phyloP scores from a whole-genome alignment of 2,113 vertebrate species.

The Climacteris rufus region DNA sequence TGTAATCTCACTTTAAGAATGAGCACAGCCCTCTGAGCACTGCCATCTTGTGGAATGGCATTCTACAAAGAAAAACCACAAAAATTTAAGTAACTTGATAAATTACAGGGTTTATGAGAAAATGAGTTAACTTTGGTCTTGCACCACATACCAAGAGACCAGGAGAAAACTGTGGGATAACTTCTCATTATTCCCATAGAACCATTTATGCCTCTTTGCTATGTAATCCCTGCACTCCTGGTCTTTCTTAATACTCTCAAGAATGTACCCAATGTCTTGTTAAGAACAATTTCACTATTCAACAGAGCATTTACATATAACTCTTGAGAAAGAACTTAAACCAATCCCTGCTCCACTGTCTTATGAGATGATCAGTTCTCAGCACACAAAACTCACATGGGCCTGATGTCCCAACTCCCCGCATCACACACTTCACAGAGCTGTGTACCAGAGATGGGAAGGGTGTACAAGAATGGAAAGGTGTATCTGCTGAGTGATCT shows the following conservation, averaged over 20 bases:
- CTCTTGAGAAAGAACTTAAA: neutral
- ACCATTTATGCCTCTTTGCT: neutral
- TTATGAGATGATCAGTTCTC: neutral
- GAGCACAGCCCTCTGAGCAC: neutral
- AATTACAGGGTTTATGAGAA: slow-evolving; percentile 23
- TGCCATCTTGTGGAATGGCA: neutral
- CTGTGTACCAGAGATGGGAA: neutral
- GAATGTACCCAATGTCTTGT: neutral
- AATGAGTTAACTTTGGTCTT: neutral
- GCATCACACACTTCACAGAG: too few relatives aligned
- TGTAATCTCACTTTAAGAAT: slow-evolving; percentile 4
- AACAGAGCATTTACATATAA: neutral
- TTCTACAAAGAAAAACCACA: slow-evolving; percentile 23
- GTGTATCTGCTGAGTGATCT: neutral
- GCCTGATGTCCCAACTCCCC: neutral
- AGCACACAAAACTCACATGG: neutral
- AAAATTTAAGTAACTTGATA: neutral
- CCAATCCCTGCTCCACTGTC: neutral
- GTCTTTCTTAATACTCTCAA: neutral
- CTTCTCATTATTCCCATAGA: neutral
- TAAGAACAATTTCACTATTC: neutral
- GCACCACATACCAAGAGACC: neutral
- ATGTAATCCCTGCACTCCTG: neutral
- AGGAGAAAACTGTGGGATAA: neutral
- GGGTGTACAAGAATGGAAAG: neutral